A percentile compares a stretch with the other conserved stretches of the same genome.
Evolutionary conservation across 1,140 invertebrate species (phyloP).

Genomic region (Scaptomyza hsui): DNA sequence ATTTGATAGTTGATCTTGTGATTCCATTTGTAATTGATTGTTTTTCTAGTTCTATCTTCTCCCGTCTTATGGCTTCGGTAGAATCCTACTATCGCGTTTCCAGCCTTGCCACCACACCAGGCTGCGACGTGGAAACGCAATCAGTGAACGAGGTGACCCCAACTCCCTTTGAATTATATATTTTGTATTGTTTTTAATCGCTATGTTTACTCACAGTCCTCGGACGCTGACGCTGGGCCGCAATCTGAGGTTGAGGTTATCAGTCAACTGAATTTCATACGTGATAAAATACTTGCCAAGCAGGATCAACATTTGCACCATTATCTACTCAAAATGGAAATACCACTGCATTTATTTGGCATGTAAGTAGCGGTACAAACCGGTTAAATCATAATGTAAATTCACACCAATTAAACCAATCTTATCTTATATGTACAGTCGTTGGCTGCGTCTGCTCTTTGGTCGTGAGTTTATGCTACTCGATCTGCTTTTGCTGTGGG

Average conservation of each 20-base stretch:
- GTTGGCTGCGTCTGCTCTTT: conserved; percentile 92
- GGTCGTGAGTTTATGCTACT: conserved; percentile 91
- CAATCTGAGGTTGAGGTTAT: conserved; percentile 87
- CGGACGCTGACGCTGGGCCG: conserved; percentile 31
- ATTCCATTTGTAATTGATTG: not conserved
- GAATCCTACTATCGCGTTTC: conserved; percentile 89
- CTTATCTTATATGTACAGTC: conserved; percentile 85
- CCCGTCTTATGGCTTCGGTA: conserved; percentile 89
- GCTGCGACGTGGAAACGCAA: conserved; percentile 79
- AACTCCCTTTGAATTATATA: not conserved
- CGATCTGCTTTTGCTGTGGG: conserved; percentile 91
- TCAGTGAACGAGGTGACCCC: conserved; percentile 35
- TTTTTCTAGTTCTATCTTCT: conserved; percentile 88
- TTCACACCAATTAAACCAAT: not conserved
- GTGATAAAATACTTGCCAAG: conserved; percentile 88
- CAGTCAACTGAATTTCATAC: conserved; percentile 88
- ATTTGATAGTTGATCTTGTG: not conserved
- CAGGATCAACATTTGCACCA: conserved; percentile 88
- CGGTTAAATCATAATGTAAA: not conserved
- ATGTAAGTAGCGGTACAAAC: conserved; percentile 87
- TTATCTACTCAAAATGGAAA: conserved; percentile 89
- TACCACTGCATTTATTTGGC: conserved; percentile 91
- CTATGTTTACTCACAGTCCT: conserved; percentile 34
- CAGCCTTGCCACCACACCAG: conserved; percentile 84
- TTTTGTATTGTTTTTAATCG: not conserved